Base-by-base conservation (phyloP, 2,888 invertebrate genomes). In the Orthonevra nobilis region DNA sequence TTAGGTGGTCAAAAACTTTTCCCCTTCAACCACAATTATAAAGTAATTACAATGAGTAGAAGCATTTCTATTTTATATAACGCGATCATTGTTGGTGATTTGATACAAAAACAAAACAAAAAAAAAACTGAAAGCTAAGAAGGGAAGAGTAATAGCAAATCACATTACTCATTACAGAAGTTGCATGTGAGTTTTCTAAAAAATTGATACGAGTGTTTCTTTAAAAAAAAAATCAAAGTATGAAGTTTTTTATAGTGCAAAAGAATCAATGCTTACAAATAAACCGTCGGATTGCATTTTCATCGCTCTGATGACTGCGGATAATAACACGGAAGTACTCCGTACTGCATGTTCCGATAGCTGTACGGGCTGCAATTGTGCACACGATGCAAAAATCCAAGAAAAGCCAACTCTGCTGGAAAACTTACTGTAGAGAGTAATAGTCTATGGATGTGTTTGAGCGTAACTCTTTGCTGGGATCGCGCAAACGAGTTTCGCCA, bases 261-360 rank as follows among this genome's bases (percentile, higher is more conserved):
- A n/a, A n/a, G n/a, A n/a, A n/a, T n/a, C n/a, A n/a, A n/a, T n/a
- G n/a, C n/a, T n/a, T n/a, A n/a, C n/a, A n/a, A n/a, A n/a, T 61
- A 32, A 52, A 52, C 10, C 42, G 20, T 75, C 28, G 14, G 38
- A 20, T 75, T 77, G 64, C 32, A 52, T 70, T 70, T 75, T 14
- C 40, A 58, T 32, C 50, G 58, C 70, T 64, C 70, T 58, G 60
- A 70, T 77, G 52, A 63, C 52, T 70, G 14, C 30, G 26, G 44
- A 38, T 64, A 77, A 64, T 58, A 77, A 77, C 70, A 77, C 75
- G 75, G 75, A 77, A 77, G 70, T 70, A 15, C 50, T 10, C 54
- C 48, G 48, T 42, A 70, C 34, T 52, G 61, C 56, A 48, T 58
- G 63, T 75, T 75, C 69, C 69, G 63, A 63, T 70, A 70, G 48